phyloP scores from a whole-genome alignment of 2,113 vertebrate genomes.

The Otocyon megalotis region DNA sequence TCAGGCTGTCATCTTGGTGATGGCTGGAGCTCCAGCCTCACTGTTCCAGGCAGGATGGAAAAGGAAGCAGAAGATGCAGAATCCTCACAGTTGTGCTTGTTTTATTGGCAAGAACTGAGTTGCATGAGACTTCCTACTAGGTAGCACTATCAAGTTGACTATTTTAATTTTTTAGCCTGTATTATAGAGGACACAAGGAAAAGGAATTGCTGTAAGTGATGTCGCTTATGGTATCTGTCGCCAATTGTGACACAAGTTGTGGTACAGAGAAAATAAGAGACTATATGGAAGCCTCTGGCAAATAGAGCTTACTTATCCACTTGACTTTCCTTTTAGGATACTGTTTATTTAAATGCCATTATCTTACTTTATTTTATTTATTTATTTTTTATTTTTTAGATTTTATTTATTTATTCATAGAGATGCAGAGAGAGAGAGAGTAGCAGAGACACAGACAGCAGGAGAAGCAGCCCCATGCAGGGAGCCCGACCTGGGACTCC shows the following conservation, averaged over 20 bases:
- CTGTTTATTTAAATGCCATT: slow-evolving; percentile 11
- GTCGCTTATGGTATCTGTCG: neutral
- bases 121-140: neutral
- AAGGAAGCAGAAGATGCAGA: neutral
- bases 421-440: too few species aligned
- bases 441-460: too few species aligned
- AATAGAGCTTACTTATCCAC: neutral
- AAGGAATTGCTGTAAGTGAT: neutral
- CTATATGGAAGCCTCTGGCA: neutral
- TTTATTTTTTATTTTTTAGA: too few species aligned
- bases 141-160: neutral
- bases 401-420: too few species aligned
- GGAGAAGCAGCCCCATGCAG: too few species aligned
- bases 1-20: neutral
- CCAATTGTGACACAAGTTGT: neutral
- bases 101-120: neutral
- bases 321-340: neutral
- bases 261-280: neutral
- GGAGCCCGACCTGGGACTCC: too few species aligned
- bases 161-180: neutral
- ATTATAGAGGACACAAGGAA: neutral
- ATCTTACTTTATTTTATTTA: slow-evolving; percentile 27
- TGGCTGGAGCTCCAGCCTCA: neutral
- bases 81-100: neutral
- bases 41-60: neutral